Evolutionary conservation across 2,888 invertebrate species (phyloP), one percentile per base, ranked within the genome.

Genomic region (Diadromus collaris): DNA sequence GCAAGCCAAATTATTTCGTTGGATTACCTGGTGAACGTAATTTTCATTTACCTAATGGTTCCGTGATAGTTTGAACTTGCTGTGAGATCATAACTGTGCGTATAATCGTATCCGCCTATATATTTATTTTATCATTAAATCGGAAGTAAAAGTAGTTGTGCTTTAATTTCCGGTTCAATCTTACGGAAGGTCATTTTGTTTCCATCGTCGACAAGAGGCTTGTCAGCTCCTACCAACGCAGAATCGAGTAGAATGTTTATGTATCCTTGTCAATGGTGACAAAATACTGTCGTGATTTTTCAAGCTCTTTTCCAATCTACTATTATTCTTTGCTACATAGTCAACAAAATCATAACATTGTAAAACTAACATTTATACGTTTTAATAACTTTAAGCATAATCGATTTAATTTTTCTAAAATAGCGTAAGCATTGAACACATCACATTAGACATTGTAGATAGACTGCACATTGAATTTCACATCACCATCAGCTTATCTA

Each of bases 251-350:
- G 75, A 60, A 76, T 76, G 21, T 34, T 64, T 56, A 19, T 27
- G 76, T 69, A 69, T n/a, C 76, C 67, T 81, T 83, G 84, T 82
- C 82, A 83, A 85, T 83, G 75, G 77, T 51, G 27, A 44, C 79
- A 82, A 82, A 83, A 83, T 85, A 82, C 84, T 78, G 81, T 82
- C 83, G 24, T 64, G 73, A 83, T 86, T 80, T 83, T 56, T 56
- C 70, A n/a, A n/a, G n/a, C n/a, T n/a, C n/a, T n/a, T n/a, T n/a
- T n/a, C n/a, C n/a, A n/a, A n/a, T n/a, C n/a, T n/a, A 2, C 9
- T 9, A 34, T 2, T 34, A 34, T 34, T 9, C 9, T 9, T 34
- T 34, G 34, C 34, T 34, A 6, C 34, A 34, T 9, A 34, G 9
- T 34, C 34, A 6, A 34, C 9, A 34, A 7, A 6, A 34, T 34